Evolutionary conservation across 2,113 vertebrate species (phyloP), one percentile per base, ranked within the genome.

Genomic region (Oreocharis arfaki): DNA sequence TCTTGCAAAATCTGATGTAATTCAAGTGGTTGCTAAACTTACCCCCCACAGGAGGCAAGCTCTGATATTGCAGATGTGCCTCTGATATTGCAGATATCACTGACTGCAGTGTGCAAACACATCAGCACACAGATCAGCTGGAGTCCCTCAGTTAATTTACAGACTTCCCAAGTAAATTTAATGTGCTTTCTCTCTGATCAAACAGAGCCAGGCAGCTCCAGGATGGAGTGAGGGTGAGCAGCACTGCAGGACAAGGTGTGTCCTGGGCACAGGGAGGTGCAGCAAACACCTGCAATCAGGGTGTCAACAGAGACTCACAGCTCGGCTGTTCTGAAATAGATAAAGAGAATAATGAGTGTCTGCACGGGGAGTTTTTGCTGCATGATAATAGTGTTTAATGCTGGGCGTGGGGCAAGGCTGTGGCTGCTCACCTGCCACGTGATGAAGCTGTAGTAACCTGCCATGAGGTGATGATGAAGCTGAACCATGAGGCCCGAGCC

Each of bases 51-150:
- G 44, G 46, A 78, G 10, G 33, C 37, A 22, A 30, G 33, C 4
- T 55, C 28, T 68, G 76, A 6, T 65, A 1, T 4, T 41, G n/a
- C 73, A 60, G 42, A 49, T 32, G 56, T 76, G 56, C n/a, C 42
- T 59, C 18, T 35, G 49, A 9, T n/a, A 5, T 0, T 42, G 46
- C 59, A 50, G 2, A 63, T 22, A 27, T 0, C 33, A 19, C 67
- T 0, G 0, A 15, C 3, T 16, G 52, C 68, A 42, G 27, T 1
- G 2, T 56, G 44, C 65, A 76, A 6, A 30, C 57, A 49, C 11
- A 0, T 28, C 78, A 50, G 44, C 42, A 44, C 81, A 12, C n/a
- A 11, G 4, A 35, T 16, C 4, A 3, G 7, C 42, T 50, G 70
- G 33, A 76, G 56, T 17, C 65, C 39, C 35, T 73, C 28, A 3